These are phyloP conservation scores for Copsychus sechellarum DNA, from an alignment of 2,113 vertebrate species.

Conservation along the genomic window DNA sequence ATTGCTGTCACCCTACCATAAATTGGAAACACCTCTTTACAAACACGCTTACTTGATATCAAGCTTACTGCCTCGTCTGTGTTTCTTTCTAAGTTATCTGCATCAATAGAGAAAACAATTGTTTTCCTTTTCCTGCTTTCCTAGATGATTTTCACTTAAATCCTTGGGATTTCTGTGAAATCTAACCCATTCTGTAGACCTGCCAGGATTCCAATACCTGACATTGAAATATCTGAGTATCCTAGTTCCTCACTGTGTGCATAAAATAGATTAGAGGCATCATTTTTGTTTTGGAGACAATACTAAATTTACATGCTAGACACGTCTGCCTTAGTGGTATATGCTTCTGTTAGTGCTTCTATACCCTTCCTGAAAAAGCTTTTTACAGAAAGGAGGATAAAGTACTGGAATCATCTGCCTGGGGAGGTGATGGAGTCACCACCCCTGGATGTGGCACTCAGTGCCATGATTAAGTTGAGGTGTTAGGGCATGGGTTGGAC, in stretches of 20 bases:
- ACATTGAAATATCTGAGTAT: neutral
- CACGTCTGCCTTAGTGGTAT: neutral
- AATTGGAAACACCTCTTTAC: neutral
- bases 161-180: neutral
- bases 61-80: neutral
- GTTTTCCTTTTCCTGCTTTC: neutral
- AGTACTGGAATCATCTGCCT: neutral
- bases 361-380: neutral
- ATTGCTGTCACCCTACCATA: neutral
- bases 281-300: neutral
- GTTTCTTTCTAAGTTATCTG: neutral
- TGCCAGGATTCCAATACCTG: neutral
- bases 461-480: neutral
- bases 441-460: neutral
- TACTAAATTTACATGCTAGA: neutral
- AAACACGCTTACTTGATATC: fast-evolving
- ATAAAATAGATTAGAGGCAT: neutral
- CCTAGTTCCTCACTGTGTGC: neutral
- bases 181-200: neutral
- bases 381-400: neutral
- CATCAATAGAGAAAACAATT: neutral
- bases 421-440: neutral
- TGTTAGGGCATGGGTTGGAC: neutral
- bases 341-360: neutral
- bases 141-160: neutral